phyloP scores from a whole-genome alignment of 2,797 vertebrate species.

The Lagocephalus sceleratus region DNA sequence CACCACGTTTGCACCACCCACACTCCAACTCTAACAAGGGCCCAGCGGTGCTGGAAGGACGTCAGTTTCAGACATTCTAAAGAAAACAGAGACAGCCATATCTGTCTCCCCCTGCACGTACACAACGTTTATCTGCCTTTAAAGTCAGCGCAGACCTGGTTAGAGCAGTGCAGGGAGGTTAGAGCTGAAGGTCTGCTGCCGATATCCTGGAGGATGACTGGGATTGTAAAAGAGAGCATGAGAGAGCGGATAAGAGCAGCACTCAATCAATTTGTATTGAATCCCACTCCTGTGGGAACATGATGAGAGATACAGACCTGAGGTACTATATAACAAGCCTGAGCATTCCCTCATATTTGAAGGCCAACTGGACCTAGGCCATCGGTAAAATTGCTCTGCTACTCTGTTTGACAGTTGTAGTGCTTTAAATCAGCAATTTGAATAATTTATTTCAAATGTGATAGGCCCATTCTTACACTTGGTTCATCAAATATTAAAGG shows the following conservation, averaged over 20 bases:
- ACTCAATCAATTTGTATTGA: slow-evolving; percentile 66
- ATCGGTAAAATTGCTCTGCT: slow-evolving; percentile 12
- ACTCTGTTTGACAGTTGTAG: slow-evolving; percentile 2
- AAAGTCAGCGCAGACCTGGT: slow-evolving; percentile 26
- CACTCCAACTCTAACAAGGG: no score
- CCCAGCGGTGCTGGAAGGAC: no score
- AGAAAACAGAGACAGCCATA: neutral
- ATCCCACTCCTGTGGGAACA: slow-evolving; percentile 47
- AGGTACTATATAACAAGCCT: slow-evolving; percentile 13
- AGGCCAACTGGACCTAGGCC: neutral
- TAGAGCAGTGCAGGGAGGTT: slow-evolving; percentile 31
- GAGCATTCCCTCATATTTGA: slow-evolving; percentile 20
- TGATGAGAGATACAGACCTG: slow-evolving; percentile 29
- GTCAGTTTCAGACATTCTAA: no score
- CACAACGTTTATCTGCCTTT: slow-evolving; percentile 7
- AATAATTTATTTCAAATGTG: neutral
- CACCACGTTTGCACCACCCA: no score
- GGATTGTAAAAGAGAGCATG: slow-evolving; percentile 53
- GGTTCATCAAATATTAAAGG: no score
- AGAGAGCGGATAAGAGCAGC: slow-evolving; percentile 48
- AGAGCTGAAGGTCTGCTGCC: slow-evolving; percentile 35
- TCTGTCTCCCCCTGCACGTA: slow-evolving; percentile 2
- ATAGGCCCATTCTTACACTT: neutral
- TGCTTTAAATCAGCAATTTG: neutral
- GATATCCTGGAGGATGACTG: slow-evolving; percentile 49